Percentiles rank a stretch among this genome's conserved stretches.
These are phyloP conservation scores for Drosophila ironensis DNA, from an alignment of 1,140 invertebrate species.

Conservation along the genomic window DNA sequence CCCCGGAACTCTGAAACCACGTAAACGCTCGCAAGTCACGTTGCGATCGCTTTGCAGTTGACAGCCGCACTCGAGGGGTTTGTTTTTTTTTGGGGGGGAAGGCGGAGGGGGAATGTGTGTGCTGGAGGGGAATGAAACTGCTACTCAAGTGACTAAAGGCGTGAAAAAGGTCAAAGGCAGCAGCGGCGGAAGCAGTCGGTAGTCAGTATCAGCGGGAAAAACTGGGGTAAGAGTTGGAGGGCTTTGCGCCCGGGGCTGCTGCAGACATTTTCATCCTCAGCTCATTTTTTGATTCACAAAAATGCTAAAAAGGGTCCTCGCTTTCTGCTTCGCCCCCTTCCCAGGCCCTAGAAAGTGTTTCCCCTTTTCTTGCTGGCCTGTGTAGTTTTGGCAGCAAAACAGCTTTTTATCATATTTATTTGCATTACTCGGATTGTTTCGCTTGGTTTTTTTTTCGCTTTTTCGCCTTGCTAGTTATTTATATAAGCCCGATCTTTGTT, in stretches of 20 bases:
- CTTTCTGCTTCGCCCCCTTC: not conserved
- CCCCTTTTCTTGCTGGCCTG: not conserved
- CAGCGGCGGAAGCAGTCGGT: too few relatives aligned
- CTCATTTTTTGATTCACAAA: constrained; percentile 35
- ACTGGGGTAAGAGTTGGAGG: not conserved
- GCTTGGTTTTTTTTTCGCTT: not conserved
- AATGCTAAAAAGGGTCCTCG: constrained; percentile 43
- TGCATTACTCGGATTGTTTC: constrained; percentile 40
- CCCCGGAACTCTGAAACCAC: not conserved
- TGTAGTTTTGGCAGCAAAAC: constrained; percentile 38
- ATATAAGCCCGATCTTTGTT: constrained; percentile 47
- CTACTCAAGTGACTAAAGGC: constrained; percentile 71
- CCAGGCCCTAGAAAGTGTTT: too few relatives aligned
- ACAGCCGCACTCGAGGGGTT: constrained; percentile 34
- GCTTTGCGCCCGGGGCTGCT: constrained; percentile 19
- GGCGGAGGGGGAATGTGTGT: not conserved
- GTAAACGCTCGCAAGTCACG: not conserved
- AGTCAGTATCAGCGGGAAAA: too few relatives aligned
- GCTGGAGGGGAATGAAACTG: constrained; percentile 50
- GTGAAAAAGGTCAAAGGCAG: constrained; percentile 77
- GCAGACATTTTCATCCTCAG: constrained; percentile 56
- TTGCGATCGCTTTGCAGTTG: constrained; percentile 51
- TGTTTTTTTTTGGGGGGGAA: constrained; percentile 1
- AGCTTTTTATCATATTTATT: constrained; percentile 66
- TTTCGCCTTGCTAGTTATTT: constrained; percentile 43